phyloP scores from a whole-genome alignment of 1,140 invertebrate species.

The Tetramorium parvispinum region DNA sequence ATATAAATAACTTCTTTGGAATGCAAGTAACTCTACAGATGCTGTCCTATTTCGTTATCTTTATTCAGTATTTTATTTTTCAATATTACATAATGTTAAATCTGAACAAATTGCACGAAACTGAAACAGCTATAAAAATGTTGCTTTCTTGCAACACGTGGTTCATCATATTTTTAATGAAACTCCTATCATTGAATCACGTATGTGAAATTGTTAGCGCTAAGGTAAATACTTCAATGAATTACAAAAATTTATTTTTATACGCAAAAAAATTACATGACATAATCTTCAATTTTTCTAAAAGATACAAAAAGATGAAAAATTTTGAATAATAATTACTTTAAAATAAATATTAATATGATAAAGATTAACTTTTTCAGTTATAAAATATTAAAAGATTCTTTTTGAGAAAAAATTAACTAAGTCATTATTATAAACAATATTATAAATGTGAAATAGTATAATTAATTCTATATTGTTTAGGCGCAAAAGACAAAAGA shows the following conservation, averaged over 20 bases:
- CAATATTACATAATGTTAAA: too few relatives aligned
- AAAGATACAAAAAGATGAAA: too few relatives aligned
- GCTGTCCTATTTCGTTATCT: background rate
- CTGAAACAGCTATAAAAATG: background rate
- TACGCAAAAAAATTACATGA: too few relatives aligned
- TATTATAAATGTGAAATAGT: background rate
- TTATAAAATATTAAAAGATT: too few relatives aligned
- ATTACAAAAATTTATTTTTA: too few relatives aligned
- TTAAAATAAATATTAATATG: too few relatives aligned
- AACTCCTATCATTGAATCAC: background rate
- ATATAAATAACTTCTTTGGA: conserved; percentile 27
- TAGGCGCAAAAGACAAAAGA: background rate
- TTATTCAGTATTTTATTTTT: background rate
- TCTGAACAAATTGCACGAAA: too few relatives aligned
- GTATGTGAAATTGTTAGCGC: conserved; percentile 1
- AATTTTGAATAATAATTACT: too few relatives aligned
- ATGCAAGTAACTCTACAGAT: conserved; percentile 20
- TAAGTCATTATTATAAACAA: background rate
- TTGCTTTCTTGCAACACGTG: background rate
- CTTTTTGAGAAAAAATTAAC: background rate
- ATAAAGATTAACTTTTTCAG: background rate
- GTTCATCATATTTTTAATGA: background rate
- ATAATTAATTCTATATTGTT: background rate
- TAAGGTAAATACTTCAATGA: conserved; percentile 15
- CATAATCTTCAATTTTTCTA: too few relatives aligned